Percentiles rank a stretch among this genome's conserved stretches.
phyloP scores from a whole-genome alignment of 2,797 vertebrate species.

The Propithecus deckenii region DNA sequence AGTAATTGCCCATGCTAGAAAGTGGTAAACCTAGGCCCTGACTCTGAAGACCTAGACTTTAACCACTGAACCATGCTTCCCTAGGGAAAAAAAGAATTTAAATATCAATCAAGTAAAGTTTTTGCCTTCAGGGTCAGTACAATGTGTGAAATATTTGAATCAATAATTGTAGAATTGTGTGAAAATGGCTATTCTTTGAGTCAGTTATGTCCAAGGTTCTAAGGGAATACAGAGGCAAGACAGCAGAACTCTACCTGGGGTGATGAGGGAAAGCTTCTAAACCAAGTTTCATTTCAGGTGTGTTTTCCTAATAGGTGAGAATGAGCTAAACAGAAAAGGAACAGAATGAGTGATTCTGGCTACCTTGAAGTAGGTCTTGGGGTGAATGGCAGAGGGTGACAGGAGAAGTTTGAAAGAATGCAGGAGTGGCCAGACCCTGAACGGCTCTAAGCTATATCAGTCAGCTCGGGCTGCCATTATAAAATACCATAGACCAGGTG shows the following conservation, averaged over 20 bases:
- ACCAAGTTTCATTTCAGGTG: not conserved
- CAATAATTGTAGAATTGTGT: not conserved
- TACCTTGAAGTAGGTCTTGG: not conserved
- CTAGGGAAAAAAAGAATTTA: not conserved
- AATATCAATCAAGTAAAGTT: not conserved
- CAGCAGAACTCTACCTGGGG: accelerated
- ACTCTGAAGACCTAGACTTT: not conserved
- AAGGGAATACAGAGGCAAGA: not conserved
- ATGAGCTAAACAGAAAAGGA: not conserved
- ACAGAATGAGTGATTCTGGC: not conserved
- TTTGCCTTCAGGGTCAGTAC: not conserved
- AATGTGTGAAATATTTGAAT: not conserved
- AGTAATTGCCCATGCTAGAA: not conserved
- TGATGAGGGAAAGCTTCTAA: not conserved
- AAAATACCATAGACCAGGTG: not conserved
- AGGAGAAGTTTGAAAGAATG: not conserved
- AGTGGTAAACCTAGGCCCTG: not conserved
- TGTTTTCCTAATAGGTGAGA: not conserved
- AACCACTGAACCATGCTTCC: not conserved
- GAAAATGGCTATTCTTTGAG: not conserved
- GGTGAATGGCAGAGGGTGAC: not conserved
- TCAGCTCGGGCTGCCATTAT: not conserved
- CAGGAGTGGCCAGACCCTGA: not conserved
- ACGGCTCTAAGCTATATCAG: not conserved
- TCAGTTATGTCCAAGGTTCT: not conserved